Evolutionary conservation across 1,140 invertebrate species (phyloP), one percentile per base, ranked within the genome.

Genomic region (Mylabris phalerata): DNA sequence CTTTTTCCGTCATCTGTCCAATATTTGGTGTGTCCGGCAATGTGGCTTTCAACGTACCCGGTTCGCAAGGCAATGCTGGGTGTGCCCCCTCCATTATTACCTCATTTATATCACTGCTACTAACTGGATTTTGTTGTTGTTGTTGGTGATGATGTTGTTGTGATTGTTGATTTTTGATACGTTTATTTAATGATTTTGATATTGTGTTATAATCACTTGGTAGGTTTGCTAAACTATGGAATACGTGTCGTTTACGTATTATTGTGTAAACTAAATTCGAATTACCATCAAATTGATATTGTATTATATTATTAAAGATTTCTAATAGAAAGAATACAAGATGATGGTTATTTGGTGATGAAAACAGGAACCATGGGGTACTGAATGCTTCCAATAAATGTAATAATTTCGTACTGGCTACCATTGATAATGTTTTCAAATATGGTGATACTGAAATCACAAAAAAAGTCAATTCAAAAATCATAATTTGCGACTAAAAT

Each of bases 281-380:
- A 75, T 99, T 99, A 89, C 96, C 97, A 80, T 99, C 98, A 79
- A 99, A 99, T 75, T 99, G 98, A 75, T 99, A 99, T 79, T 99
- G 97, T 67, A 99, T 98, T 63, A 99, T 98, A 73, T 99, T 99
- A 75, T 99, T 99, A 75, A 99, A 98, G 68, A 98, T 96, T 81
- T 99, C 98, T 32, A 99, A 80, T 24, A 99, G 78, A 76, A 98
- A 99, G 77, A 99, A 99, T 0, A 99, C 93, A 47, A 99, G 81
- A 78, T 99, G 95, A 78, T 99, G 95, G 78, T 98, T 98, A 25
- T 91, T 92, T 1, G 94, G 90, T 6, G 90, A 89, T 4, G 94
- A 95, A 74, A 97, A 98, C 62, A 99, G 79, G 79, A 99, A 99
- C 95, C 96, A 99, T 0, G 96, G 95, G 3, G 96, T 98, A 71